These are phyloP conservation scores for Archips crataeganus DNA, from an alignment of 2,888 invertebrate genomes.

Conservation along the genomic window DNA sequence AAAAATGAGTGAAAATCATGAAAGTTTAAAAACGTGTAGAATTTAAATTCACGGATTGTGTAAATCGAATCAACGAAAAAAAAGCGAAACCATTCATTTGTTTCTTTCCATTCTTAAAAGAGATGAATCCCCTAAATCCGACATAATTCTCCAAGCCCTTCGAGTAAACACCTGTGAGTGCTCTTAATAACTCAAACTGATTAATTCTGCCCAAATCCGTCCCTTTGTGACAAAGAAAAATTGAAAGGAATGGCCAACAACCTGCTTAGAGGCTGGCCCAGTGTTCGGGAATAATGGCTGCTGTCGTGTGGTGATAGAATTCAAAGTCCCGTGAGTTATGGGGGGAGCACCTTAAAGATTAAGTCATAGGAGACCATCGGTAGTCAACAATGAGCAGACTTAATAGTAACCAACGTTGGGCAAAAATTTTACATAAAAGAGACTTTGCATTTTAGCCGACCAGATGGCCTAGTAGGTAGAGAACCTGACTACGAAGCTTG, in stretches of 20 bases:
- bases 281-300: background rate
- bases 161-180: constrained; percentile 42
- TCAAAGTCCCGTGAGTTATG: constrained; percentile 21
- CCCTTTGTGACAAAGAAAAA: constrained; percentile 42
- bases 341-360: constrained; percentile 18
- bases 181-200: constrained; percentile 43
- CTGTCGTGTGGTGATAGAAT: constrained; percentile 18
- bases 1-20: too few species aligned
- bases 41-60: too few species aligned
- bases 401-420: too few species aligned
- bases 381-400: background rate
- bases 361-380: constrained; percentile 8
- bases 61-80: background rate
- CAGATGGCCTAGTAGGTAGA: too few species aligned
- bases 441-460: too few species aligned
- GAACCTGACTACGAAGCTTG: too few species aligned
- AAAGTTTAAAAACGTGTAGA: too few species aligned
- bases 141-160: constrained; percentile 29
- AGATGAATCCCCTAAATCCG: constrained; percentile 31
- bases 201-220: constrained; percentile 41
- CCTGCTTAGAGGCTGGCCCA: constrained; percentile 30
- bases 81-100: constrained; percentile 30
- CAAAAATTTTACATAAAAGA: too few species aligned
- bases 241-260: constrained; percentile 39
- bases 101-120: constrained; percentile 35